Conservation (phyloP, 2,888 invertebrate genomes). For the Caenorhabditis plicata region DNA sequence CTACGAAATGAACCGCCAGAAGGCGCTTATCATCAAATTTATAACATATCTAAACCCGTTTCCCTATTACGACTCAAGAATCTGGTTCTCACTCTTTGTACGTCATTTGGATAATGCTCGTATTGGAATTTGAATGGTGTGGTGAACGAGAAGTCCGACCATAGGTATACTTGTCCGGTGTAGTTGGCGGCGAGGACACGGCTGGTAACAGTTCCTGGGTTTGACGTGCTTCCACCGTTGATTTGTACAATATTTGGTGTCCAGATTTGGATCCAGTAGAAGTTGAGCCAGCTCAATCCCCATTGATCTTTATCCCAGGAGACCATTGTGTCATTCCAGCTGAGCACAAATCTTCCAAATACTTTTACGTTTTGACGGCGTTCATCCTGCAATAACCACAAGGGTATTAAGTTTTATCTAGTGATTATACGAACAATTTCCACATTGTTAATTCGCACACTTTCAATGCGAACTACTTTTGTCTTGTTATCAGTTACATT, state of each 20-base stretch:
- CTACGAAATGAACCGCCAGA: conserved; percentile 61
- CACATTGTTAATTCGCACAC: conserved; percentile 60
- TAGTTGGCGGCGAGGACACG: conserved; percentile 66
- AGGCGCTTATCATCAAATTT: conserved; percentile 65
- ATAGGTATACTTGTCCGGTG: conserved; percentile 62
- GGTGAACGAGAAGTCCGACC: conserved; percentile 63
- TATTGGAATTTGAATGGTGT: conserved; percentile 64
- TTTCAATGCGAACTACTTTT: conserved; percentile 56
- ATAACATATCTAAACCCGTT: conserved; percentile 56
- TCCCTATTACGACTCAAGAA: not conserved
- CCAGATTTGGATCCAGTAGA: conserved; percentile 66
- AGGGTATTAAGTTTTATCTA: not conserved
- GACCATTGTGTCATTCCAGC: conserved; percentile 65
- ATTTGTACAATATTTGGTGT: conserved; percentile 61
- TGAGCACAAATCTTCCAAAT: conserved; percentile 62
- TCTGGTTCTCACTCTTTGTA: conserved; percentile 40
- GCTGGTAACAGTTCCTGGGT: conserved; percentile 56
- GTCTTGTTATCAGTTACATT: conserved; percentile 49
- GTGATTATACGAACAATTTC: conserved; percentile 49
- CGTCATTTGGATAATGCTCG: conserved; percentile 62
- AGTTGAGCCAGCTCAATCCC: conserved; percentile 66
- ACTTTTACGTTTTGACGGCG: conserved; percentile 57
- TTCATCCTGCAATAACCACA: conserved; percentile 55
- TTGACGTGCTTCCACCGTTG: conserved; percentile 49
- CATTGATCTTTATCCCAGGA: conserved; percentile 65